These are phyloP conservation scores for Cinara cedri DNA, from an alignment of 2,888 invertebrate genomes.

Conservation along the genomic window DNA sequence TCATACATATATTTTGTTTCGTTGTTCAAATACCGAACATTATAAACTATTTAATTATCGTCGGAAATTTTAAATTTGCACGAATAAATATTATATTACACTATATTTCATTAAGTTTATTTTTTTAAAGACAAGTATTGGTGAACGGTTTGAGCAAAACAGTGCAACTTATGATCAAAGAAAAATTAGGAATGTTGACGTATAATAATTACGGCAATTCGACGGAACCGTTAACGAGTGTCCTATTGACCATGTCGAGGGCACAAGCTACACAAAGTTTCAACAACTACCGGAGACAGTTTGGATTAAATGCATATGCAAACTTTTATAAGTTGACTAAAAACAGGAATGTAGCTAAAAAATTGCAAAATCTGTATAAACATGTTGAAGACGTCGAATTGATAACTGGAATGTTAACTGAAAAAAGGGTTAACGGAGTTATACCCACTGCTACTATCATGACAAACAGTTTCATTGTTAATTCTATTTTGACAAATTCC, in stretches of 20 bases:
- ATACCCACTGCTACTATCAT: not conserved
- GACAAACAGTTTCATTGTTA: slow-evolving; percentile 8
- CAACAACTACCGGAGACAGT: slow-evolving; percentile 17
- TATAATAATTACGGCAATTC: not conserved
- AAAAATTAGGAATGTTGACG: not conserved
- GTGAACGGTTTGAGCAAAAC: not conserved
- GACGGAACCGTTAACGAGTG: not conserved
- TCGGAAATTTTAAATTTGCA: too few species aligned
- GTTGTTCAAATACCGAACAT: too few species aligned
- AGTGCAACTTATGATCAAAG: not conserved
- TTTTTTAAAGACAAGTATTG: slow-evolving; percentile 1
- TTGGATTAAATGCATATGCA: not conserved
- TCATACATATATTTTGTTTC: too few species aligned
- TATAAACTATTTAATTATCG: too few species aligned
- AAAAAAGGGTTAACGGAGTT: not conserved
- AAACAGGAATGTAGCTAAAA: not conserved
- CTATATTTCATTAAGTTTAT: too few species aligned
- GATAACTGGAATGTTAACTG: slow-evolving; percentile 18
- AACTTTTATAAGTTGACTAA: slow-evolving; percentile 2
- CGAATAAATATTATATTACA: too few species aligned
- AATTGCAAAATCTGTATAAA: not conserved
- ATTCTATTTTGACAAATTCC: slow-evolving; percentile 11
- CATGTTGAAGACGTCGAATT: slow-evolving; percentile 13
- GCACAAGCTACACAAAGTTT: slow-evolving; percentile 10
- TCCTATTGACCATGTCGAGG: not conserved